These are phyloP conservation scores for Selene dorsalis DNA, from an alignment of 2,797 vertebrate species.

Conservation along the genomic window DNA sequence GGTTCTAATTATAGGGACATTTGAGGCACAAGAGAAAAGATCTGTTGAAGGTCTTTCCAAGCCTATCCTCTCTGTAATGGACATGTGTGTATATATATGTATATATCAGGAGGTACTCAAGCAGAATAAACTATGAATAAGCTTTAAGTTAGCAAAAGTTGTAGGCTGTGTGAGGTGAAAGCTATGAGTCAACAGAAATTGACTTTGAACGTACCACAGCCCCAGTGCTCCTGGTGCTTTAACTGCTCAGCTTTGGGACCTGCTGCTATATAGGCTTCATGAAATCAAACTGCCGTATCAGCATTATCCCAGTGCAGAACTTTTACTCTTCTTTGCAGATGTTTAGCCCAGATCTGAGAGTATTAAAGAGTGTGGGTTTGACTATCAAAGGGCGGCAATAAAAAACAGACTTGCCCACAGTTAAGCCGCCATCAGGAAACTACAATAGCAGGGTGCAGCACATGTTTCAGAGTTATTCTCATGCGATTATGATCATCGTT, in stretches of 20 bases:
- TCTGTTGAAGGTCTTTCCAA: constrained; percentile 51
- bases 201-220: constrained; percentile 54
- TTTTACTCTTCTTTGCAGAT: constrained; percentile 40
- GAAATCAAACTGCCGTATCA: constrained; percentile 61
- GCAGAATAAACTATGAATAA: constrained; percentile 51
- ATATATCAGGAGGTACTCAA: constrained; percentile 24
- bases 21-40: constrained; percentile 52
- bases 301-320: constrained; percentile 39
- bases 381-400: constrained; percentile 38
- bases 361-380: constrained; percentile 4
- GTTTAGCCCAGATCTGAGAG: constrained; percentile 29
- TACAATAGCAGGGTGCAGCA: neutral
- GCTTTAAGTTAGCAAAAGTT: constrained; percentile 50
- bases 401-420: constrained; percentile 21
- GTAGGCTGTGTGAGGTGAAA: constrained; percentile 53
- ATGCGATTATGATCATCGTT: constrained; percentile 5
- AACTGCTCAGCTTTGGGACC: constrained; percentile 58
- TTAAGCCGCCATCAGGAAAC: constrained; percentile 1
- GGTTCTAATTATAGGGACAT: constrained; percentile 80
- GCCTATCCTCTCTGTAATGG: constrained; percentile 30
- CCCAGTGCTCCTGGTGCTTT: constrained; percentile 61
- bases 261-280: constrained; percentile 65
- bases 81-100: constrained; percentile 11
- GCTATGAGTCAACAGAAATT: constrained; percentile 67
- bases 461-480: constrained; percentile 15